Conservation (phyloP, 2,797 vertebrate species). For the Acropternis orthonyx region DNA sequence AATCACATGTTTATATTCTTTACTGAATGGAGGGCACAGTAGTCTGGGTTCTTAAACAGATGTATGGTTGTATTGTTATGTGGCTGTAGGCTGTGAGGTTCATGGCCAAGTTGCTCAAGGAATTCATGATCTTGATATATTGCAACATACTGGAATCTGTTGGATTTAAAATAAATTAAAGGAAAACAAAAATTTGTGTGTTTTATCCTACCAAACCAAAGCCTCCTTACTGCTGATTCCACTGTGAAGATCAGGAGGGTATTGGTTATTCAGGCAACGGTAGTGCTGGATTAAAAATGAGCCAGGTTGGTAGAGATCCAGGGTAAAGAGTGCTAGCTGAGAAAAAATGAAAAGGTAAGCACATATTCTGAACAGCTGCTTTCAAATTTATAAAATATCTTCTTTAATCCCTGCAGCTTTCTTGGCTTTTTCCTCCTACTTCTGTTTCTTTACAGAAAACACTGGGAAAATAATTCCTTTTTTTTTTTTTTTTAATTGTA, state of each 20-base stretch:
- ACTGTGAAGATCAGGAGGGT: constrained; percentile 34
- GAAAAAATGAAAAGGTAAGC: constrained; percentile 75
- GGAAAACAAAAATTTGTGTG: not conserved
- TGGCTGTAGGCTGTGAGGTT: not conserved
- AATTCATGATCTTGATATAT: not conserved
- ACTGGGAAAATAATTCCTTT: constrained; percentile 58
- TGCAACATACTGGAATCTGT: not conserved
- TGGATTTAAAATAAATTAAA: constrained; percentile 48
- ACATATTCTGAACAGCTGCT: constrained; percentile 79
- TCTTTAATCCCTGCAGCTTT: constrained; percentile 76
- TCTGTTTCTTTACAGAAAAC: constrained; percentile 69
- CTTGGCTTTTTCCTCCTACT: constrained; percentile 72
- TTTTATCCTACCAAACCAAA: constrained; percentile 13
- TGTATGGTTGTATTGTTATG: not conserved
- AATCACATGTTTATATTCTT: not conserved
- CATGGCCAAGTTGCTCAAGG: not conserved
- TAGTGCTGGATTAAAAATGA: constrained; percentile 70
- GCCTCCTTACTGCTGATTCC: constrained; percentile 11
- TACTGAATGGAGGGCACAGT: not conserved
- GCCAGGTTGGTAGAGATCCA: constrained; percentile 72
- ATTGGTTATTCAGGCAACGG: constrained; percentile 68
- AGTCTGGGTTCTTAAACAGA: not conserved
- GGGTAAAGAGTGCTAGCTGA: constrained; percentile 56
- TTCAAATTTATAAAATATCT: constrained; percentile 78
- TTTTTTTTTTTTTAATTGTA: constrained; percentile 1